A percentile compares a stretch with the other conserved stretches of the same genome.
phyloP scores from a whole-genome alignment of 1,140 invertebrate species.

The Cydia strobilella region DNA sequence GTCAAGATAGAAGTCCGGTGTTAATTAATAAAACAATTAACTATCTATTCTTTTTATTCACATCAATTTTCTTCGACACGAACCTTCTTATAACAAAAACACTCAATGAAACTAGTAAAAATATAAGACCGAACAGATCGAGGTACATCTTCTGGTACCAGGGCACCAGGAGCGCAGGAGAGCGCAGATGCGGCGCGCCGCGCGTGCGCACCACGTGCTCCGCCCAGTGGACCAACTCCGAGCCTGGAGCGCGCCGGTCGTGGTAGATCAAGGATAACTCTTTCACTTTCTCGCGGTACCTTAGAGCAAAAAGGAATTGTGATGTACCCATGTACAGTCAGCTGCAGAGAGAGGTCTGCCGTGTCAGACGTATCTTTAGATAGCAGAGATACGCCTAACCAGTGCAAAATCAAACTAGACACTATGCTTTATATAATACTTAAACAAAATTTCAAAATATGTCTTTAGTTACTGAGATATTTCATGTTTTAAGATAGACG shows the following conservation, averaged over 20 bases:
- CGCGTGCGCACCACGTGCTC: conserved; percentile 46
- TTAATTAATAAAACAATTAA: background rate
- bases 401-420: no score
- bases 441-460: no score
- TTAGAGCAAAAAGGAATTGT: conserved; percentile 36
- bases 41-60: background rate
- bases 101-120: background rate
- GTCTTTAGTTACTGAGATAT: no score
- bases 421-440: no score
- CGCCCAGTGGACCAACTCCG: conserved; percentile 52
- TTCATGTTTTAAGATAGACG: no score
- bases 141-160: conserved; percentile 31
- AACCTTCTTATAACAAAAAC: background rate
- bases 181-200: conserved; percentile 53
- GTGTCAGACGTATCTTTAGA: no score
- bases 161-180: conserved; percentile 43
- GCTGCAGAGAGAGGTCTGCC: no score
- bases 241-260: conserved; percentile 41
- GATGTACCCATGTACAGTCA: background rate
- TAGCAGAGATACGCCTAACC: no score
- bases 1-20: no score
- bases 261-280: conserved; percentile 44
- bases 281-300: conserved; percentile 45
- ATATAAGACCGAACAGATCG: background rate
- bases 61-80: background rate